phyloP scores from a whole-genome alignment of 1,140 invertebrate species.

The Drosophila elegans region DNA sequence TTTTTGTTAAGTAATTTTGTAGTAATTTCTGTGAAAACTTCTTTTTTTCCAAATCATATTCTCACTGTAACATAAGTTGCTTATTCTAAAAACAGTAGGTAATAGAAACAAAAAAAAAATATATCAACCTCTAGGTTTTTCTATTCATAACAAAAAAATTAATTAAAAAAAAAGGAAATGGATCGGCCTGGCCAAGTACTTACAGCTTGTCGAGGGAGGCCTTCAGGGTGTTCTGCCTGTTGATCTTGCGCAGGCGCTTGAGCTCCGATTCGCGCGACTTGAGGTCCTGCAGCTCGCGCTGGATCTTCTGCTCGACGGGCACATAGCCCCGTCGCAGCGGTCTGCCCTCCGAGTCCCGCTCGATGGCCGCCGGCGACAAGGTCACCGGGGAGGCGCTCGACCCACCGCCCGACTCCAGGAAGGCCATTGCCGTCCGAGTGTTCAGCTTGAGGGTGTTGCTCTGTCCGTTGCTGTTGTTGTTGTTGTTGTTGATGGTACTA shows the following conservation, averaged over 20 bases:
- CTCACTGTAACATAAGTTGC: too few species aligned
- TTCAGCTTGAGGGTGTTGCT: slow-evolving; percentile 57
- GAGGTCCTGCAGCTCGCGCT: slow-evolving; percentile 91
- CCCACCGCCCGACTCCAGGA: slow-evolving; percentile 47
- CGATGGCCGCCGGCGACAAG: slow-evolving; percentile 84
- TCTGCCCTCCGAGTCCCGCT: slow-evolving; percentile 86
- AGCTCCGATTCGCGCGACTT: slow-evolving; percentile 90
- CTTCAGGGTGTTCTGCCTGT: slow-evolving; percentile 83
- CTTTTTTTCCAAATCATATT: too few species aligned
- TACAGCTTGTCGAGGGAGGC: slow-evolving; percentile 85
- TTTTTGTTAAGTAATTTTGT: too few species aligned
- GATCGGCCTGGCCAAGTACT: slow-evolving; percentile 7
- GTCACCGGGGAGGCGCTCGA: slow-evolving; percentile 44
- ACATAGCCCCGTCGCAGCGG: slow-evolving; percentile 88
- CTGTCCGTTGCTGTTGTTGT: slow-evolving; percentile 30
- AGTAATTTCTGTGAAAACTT: too few species aligned
- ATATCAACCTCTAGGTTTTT: too few species aligned
- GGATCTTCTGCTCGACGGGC: slow-evolving; percentile 91
- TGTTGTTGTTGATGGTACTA: slow-evolving; percentile 51
- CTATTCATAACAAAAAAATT: too few species aligned
- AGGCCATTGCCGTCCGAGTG: slow-evolving; percentile 61
- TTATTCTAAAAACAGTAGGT: too few species aligned
- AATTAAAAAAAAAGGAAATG: too few species aligned
- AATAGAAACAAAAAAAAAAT: too few species aligned
- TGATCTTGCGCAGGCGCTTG: slow-evolving; percentile 87